These are phyloP conservation scores for Rhinoderma darwinii DNA, from an alignment of 2,113 vertebrate genomes.

Conservation along the genomic window DNA sequence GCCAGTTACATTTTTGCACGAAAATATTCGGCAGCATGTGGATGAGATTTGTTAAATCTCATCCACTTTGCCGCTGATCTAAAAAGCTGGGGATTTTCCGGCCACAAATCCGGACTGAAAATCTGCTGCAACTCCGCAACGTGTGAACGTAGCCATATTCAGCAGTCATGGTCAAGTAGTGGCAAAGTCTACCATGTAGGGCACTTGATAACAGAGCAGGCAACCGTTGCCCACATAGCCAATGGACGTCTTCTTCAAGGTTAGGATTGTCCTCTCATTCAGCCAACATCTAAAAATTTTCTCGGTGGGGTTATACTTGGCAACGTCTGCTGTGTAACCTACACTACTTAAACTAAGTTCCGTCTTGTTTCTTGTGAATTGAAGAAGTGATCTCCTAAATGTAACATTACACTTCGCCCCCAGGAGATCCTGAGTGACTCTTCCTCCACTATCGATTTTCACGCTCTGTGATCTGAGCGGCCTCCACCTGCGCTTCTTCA, in stretches of 20 bases:
- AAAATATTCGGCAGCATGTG: too few species aligned
- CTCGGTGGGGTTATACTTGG: background rate
- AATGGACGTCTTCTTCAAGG: background rate
- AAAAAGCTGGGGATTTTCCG: too few species aligned
- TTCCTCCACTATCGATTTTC: background rate
- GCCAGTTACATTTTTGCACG: too few species aligned
- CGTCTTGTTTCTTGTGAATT: too few species aligned
- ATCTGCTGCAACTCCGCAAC: too few species aligned
- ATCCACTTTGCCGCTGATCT: too few species aligned
- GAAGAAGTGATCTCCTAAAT: background rate
- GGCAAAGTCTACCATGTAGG: background rate
- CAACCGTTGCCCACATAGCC: background rate
- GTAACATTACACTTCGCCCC: background rate
- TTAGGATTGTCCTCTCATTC: too few species aligned
- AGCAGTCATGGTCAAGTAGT: background rate
- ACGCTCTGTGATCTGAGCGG: background rate
- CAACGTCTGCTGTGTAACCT: background rate
- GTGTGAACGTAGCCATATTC: too few species aligned
- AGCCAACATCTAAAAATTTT: background rate
- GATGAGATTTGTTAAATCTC: too few species aligned
- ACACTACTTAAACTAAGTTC: background rate
- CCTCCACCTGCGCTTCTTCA: background rate
- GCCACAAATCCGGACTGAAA: too few species aligned
- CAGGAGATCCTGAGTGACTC: background rate
- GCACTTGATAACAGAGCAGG: background rate